phyloP scores from a whole-genome alignment of 2,113 vertebrate genomes.

The Colistium nudipinnis region DNA sequence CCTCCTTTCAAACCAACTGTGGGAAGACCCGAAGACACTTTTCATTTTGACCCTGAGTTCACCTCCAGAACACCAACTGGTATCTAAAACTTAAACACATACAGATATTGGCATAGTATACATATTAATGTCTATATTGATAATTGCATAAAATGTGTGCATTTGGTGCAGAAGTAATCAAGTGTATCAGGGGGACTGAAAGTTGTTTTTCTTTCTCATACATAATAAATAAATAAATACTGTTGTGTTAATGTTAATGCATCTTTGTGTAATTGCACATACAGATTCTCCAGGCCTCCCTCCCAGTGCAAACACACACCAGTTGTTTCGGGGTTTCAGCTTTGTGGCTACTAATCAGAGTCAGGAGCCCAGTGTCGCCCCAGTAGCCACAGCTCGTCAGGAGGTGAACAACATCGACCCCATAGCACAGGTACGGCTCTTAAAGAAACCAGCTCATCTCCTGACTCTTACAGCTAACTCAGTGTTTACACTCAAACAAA shows the following conservation, averaged over 20 bases:
- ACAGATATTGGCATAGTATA: background rate
- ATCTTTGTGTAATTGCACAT: conserved; percentile 25
- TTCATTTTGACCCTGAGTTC: conserved; percentile 97
- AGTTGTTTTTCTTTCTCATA: too few species aligned
- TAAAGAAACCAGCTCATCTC: background rate
- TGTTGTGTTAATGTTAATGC: conserved; percentile 2
- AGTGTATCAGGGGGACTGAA: background rate
- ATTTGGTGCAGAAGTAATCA: background rate
- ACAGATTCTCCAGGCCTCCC: conserved; percentile 95
- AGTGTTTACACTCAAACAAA: background rate
- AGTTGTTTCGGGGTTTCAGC: conserved; percentile 96
- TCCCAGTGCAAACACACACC: conserved; percentile 93
- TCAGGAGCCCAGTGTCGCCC: conserved; percentile 80
- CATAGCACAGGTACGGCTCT: conserved; percentile 85
- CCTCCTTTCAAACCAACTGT: conserved; percentile 95
- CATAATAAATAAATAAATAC: background rate
- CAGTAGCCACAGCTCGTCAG: conserved; percentile 52
- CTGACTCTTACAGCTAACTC: background rate
- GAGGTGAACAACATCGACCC: conserved; percentile 83
- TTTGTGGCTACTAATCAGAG: conserved; percentile 91
- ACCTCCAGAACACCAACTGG: conserved; percentile 95
- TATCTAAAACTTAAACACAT: conserved; percentile 49
- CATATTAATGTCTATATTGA: background rate
- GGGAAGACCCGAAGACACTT: conserved; percentile 95
- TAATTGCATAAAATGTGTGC: background rate